Conservation (phyloP, 1,140 invertebrate genomes). For the Hyles vespertilio region DNA sequence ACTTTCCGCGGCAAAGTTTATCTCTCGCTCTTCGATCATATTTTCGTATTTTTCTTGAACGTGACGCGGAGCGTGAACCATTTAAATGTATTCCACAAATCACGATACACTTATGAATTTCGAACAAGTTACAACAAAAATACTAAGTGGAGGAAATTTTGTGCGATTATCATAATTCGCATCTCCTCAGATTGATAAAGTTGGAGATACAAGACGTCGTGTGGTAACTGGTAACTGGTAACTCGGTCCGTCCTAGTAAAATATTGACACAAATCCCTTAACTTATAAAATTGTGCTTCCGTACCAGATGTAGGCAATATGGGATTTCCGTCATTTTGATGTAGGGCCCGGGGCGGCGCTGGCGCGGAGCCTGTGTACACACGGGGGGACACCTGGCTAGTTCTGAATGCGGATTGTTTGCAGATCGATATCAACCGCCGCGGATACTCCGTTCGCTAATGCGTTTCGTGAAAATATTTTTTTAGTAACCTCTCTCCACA, state of each 20-base stretch:
- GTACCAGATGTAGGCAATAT: conserved; percentile 65
- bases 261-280: conserved; percentile 75
- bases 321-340: conserved; percentile 74
- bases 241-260: conserved; percentile 62
- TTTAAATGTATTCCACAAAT: conserved; percentile 67
- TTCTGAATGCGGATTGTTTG: conserved; percentile 48
- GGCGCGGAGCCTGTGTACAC: conserved; percentile 21
- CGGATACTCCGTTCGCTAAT: conserved; percentile 33
- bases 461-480: conserved; percentile 34
- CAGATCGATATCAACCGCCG: conserved; percentile 58
- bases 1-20: conserved; percentile 41
- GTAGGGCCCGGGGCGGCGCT: conserved; percentile 53
- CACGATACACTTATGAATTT: conserved; percentile 58
- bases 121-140: conserved; percentile 54
- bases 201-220: conserved; percentile 28
- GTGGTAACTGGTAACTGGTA: too few relatives aligned
- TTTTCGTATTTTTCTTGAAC: conserved; percentile 58
- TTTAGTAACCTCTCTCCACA: conserved; percentile 5
- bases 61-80: conserved; percentile 38
- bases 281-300: conserved; percentile 72
- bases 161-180: conserved; percentile 28
- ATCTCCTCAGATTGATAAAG: conserved; percentile 55
- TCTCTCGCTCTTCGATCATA: conserved; percentile 33
- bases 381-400: conserved; percentile 49
- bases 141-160: conserved; percentile 56